These are phyloP conservation scores for Nyctibius grandis DNA, from an alignment of 2,797 vertebrate species.

Conservation along the genomic window DNA sequence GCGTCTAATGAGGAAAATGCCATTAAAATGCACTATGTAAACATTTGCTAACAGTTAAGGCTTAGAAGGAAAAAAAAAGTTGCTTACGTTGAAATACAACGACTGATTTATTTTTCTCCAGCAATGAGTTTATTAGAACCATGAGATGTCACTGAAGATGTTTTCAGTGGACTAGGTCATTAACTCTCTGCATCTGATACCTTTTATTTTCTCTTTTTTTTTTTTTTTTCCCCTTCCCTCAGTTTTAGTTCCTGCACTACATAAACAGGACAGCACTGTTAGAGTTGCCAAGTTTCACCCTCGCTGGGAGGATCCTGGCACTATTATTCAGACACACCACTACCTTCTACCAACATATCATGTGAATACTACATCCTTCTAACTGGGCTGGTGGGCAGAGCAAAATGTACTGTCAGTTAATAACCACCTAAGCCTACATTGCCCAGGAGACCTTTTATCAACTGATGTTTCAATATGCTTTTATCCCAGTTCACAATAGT, in stretches of 20 bases:
- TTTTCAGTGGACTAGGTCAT: conserved; percentile 49
- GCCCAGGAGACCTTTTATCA: neutral
- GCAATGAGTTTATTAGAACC: conserved; percentile 23
- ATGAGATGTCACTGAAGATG: conserved; percentile 32
- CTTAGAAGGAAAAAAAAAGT: neutral
- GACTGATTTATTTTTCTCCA: conserved; percentile 32
- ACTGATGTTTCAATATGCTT: neutral
- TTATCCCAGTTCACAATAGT: neutral
- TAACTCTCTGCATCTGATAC: conserved; percentile 75
- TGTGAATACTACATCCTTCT: neutral
- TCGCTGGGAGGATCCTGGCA: neutral
- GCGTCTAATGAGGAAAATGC: neutral
- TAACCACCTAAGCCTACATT: neutral
- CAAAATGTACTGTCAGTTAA: neutral
- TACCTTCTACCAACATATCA: neutral
- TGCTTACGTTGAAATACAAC: neutral
- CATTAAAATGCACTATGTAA: neutral
- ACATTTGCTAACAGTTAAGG: neutral
- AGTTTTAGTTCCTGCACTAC: neutral
- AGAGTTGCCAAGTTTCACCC: neutral
- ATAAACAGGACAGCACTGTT: neutral
- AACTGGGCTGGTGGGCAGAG: neutral
- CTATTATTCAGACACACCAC: neutral
- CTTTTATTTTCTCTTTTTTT: neutral
- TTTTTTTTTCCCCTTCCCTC: neutral